A percentile compares a stretch with the other conserved stretches of the same genome.
Evolutionary conservation across 1,140 invertebrate species (phyloP).

Genomic region (Pseudachorutes palmiensis): DNA sequence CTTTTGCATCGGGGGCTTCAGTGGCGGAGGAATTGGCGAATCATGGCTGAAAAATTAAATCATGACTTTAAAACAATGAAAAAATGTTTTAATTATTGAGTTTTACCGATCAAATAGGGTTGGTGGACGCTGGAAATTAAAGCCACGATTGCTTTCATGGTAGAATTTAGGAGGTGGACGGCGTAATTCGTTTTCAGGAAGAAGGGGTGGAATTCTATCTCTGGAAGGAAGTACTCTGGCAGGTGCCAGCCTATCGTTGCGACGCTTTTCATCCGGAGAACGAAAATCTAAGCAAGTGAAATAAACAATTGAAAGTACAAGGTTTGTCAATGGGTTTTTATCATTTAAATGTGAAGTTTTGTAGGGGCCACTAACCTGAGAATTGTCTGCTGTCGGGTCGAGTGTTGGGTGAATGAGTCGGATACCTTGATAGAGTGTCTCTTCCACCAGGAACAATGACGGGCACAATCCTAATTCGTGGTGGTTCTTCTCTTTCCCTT

Average conservation of each 20-base stretch:
- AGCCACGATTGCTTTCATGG: background rate
- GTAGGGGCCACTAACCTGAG: background rate
- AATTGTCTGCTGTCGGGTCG: background rate
- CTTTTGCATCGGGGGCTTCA: background rate
- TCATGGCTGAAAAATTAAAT: no score
- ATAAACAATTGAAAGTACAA: background rate
- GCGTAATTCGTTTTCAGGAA: background rate
- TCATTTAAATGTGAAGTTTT: background rate
- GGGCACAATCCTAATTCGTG: conserved; percentile 1
- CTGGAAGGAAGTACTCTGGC: background rate
- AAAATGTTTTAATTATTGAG: no score
- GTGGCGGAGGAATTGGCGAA: no score
- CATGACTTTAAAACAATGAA: no score
- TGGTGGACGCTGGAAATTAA: background rate
- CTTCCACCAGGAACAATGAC: conserved; percentile 6
- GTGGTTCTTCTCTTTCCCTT: conserved; percentile 8
- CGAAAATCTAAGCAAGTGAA: background rate
- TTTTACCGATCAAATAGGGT: background rate
- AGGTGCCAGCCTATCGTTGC: conserved; percentile 26
- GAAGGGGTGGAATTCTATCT: conserved; percentile 15
- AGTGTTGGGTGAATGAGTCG: conserved; percentile 7
- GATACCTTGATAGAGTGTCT: background rate
- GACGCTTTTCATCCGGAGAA: conserved; percentile 18
- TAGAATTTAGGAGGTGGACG: conserved; percentile 2
- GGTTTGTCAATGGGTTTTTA: background rate